Conservation (phyloP, 2,113 vertebrate species). For the Diadophis punctatus region DNA sequence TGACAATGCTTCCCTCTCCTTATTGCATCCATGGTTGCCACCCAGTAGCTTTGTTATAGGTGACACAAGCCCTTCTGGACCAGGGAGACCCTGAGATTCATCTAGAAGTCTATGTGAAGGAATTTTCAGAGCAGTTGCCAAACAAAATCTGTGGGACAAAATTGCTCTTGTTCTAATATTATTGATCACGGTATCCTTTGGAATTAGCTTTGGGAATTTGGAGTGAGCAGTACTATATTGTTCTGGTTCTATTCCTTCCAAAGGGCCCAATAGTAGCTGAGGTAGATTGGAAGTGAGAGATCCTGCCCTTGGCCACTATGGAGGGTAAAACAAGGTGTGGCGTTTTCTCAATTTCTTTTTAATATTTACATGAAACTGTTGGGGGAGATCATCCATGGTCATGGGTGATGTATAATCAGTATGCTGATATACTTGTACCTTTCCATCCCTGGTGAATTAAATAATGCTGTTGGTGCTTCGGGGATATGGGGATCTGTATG, state of each 20-base stretch:
- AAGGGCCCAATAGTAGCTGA: neutral
- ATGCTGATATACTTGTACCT: neutral
- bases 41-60: neutral
- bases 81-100: neutral
- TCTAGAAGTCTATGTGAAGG: neutral
- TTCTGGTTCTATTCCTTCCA: neutral
- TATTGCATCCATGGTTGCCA: neutral
- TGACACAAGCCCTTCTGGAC: neutral
- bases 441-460: neutral
- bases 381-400: neutral
- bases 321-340: neutral
- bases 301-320: neutral
- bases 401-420: neutral
- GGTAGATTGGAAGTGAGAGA: neutral
- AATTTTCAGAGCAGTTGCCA: neutral
- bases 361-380: neutral
- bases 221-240: neutral
- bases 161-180: neutral
- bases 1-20: neutral
- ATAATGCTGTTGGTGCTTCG: neutral
- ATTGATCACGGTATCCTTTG: neutral
- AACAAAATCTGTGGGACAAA: neutral
- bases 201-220: neutral
- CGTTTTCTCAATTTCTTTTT: neutral
- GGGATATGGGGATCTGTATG: neutral